Conservation (phyloP, 2,888 invertebrate genomes). For the Cheilosia impressa region DNA sequence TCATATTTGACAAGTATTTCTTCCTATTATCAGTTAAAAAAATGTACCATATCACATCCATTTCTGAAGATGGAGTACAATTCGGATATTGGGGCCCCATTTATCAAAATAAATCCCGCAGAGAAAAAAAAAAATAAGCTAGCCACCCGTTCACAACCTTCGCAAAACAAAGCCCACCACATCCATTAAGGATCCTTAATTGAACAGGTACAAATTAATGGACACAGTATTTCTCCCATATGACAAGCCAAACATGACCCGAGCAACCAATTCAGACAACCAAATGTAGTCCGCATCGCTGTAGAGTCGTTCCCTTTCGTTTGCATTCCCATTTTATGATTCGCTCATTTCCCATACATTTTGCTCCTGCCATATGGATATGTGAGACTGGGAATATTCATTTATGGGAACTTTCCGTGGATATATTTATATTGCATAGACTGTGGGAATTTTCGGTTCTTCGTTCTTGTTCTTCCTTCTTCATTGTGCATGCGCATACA, state of each 20-base stretch:
- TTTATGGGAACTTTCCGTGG: conserved; percentile 65
- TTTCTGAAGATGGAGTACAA: too few species aligned
- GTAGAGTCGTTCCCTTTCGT: conserved; percentile 14
- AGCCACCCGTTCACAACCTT: background rate
- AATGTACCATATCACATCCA: too few species aligned
- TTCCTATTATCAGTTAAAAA: too few species aligned
- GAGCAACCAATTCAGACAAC: background rate
- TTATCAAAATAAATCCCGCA: too few species aligned
- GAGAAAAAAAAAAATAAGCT: background rate
- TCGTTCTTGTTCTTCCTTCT: conserved; percentile 8
- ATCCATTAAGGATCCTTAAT: conserved; percentile 1
- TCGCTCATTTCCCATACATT: conserved; percentile 64
- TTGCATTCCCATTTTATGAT: conserved; percentile 42
- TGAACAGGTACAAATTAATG: conserved; percentile 4
- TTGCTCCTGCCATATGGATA: conserved; percentile 59
- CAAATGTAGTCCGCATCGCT: conserved; percentile 7
- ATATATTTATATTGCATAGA: conserved; percentile 35
- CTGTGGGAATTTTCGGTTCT: conserved; percentile 63
- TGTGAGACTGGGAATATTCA: conserved; percentile 60
- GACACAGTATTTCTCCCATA: background rate
- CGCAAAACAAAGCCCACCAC: background rate
- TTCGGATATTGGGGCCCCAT: too few species aligned
- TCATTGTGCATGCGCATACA: conserved; percentile 16
- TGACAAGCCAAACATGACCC: conserved; percentile 7
- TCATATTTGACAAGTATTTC: too few species aligned